Percentiles rank a stretch among this genome's conserved stretches.
phyloP scores from a whole-genome alignment of 2,113 vertebrate species.

The Pangasianodon gigas region DNA sequence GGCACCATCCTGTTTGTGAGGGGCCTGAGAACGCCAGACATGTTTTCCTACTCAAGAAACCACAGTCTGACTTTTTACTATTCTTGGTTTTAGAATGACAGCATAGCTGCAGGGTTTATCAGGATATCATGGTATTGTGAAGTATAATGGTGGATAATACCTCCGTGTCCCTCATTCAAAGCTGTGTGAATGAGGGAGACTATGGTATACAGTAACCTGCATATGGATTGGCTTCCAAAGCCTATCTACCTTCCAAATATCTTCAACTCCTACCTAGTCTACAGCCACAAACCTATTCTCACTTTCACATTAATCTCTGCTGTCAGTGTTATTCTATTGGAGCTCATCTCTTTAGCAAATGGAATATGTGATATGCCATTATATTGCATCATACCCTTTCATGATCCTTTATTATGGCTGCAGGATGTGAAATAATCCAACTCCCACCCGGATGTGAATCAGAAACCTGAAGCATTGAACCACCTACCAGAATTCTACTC shows the following conservation, averaged over 20 bases:
- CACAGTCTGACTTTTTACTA: conserved; percentile 45
- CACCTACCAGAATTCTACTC: conserved; percentile 19
- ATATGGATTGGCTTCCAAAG: conserved; percentile 63
- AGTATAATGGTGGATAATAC: conserved; percentile 60
- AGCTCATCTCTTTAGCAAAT: neutral
- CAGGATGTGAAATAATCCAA: conserved; percentile 27
- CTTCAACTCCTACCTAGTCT: neutral
- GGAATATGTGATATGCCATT: neutral
- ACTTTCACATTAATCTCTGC: neutral
- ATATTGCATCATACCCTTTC: conserved; percentile 26
- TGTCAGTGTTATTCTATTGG: neutral
- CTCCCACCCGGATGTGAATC: conserved; percentile 9
- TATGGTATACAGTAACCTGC: neutral
- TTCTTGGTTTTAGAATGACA: conserved; percentile 30
- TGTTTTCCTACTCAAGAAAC: conserved; percentile 51
- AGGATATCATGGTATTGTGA: conserved; percentile 32
- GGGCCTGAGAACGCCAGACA: conserved; percentile 49
- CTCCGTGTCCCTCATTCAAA: conserved; percentile 50
- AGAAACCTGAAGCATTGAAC: conserved; percentile 12
- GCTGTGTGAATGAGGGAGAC: conserved; percentile 51
- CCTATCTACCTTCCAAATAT: conserved; percentile 45
- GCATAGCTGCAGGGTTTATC: conserved; percentile 25
- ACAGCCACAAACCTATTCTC: neutral
- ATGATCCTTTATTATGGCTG: neutral
- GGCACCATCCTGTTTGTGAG: conserved; percentile 65